Evolutionary conservation across 2,113 vertebrate species (phyloP).

Genomic region (Centrocercus urophasianus): DNA sequence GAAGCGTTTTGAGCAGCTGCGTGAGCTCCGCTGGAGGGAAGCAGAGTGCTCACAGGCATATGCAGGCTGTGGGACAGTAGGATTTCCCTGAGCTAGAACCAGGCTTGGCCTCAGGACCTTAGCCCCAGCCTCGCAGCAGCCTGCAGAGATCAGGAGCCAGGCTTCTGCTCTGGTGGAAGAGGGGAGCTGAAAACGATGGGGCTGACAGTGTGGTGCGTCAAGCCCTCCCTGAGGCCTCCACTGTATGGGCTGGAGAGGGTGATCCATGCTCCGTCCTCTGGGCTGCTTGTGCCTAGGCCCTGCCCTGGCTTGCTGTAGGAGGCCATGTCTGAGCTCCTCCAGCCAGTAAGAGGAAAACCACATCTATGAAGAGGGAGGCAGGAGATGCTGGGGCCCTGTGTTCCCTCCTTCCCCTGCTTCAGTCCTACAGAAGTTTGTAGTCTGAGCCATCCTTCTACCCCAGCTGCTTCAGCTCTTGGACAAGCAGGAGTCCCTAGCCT

Average conservation of each 20-base stretch:
- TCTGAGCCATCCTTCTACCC: constrained; percentile 30
- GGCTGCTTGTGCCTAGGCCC: background rate
- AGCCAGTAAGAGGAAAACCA: background rate
- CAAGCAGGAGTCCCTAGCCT: background rate
- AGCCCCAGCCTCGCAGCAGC: accelerated
- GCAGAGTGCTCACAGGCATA: accelerated
- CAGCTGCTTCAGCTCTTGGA: constrained; percentile 4
- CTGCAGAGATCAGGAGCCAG: background rate
- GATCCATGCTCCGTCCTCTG: accelerated
- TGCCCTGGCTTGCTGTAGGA: background rate
- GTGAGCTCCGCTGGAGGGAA: background rate
- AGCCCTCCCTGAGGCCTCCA: background rate
- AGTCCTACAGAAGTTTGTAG: background rate
- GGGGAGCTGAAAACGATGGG: background rate
- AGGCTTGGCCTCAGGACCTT: accelerated
- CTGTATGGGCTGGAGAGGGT: background rate
- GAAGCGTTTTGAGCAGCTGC: background rate
- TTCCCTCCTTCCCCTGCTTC: background rate
- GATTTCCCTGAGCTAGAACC: background rate
- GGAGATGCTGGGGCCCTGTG: background rate
- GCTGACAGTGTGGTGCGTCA: accelerated
- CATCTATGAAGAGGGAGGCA: background rate
- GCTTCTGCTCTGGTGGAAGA: background rate
- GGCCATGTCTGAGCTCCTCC: background rate
- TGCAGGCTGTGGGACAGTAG: background rate